A percentile compares a stretch with the other conserved stretches of the same genome.
Conservation (phyloP, 2,113 vertebrate genomes). For the Zosterops hypoxanthus region DNA sequence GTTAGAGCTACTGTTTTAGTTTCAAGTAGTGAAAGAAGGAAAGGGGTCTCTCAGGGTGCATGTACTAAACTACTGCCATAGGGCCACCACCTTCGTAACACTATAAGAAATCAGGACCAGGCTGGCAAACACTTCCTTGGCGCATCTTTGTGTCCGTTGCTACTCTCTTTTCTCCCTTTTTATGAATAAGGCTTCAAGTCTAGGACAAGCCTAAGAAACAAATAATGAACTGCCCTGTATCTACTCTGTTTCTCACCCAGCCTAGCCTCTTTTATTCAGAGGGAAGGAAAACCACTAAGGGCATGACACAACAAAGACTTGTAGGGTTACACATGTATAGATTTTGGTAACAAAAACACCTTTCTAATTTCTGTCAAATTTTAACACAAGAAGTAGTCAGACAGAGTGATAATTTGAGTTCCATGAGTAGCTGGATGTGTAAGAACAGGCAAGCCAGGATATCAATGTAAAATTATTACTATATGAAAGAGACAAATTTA, state of each 20-base stretch:
- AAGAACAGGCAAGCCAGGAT: background rate
- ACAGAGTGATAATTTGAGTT: background rate
- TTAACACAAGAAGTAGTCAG: background rate
- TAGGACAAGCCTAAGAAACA: background rate
- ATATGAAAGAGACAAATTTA: background rate
- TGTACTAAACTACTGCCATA: background rate
- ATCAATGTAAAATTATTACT: background rate
- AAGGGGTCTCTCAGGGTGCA: background rate
- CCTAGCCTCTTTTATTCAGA: background rate
- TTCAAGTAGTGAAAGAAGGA: background rate
- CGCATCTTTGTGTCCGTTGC: background rate
- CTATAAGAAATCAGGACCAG: background rate
- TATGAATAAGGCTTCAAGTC: background rate
- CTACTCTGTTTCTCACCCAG: background rate
- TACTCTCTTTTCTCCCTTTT: background rate
- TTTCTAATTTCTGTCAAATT: background rate
- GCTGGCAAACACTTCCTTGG: background rate
- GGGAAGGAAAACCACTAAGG: background rate
- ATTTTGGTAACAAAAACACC: background rate
- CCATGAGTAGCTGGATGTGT: background rate
- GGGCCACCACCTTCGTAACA: background rate
- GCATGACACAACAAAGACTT: background rate
- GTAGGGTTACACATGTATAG: background rate
- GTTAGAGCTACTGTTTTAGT: background rate
- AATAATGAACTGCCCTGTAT: background rate